Base-by-base conservation (phyloP, 2,888 invertebrate genomes). In the Dolomedes plantarius region DNA sequence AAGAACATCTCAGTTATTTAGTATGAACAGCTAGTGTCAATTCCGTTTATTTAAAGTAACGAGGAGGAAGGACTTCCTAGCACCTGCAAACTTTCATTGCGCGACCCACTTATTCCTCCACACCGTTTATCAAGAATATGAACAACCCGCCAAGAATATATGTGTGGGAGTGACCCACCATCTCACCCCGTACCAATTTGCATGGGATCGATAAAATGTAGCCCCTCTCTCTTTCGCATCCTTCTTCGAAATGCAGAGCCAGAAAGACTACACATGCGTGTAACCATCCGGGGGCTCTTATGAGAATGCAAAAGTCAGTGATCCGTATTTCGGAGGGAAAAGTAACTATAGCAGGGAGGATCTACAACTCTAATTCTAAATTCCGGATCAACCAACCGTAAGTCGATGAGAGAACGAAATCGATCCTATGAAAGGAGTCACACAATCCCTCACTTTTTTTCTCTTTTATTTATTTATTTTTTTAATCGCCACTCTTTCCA, bases 201-300 rank as follows among this genome's bases (percentile, higher is more conserved):
- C 46, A 46, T 46, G 2, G 46, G 46, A 46, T 46, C 46, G 46
- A 46, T 46, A 46, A 46, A 46, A 46, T 46, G 46, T 46, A 46
- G 16, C 46, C 46, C n/a, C n/a, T 46, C n/a, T n/a, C n/a, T n/a
- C n/a, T n/a, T n/a, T n/a, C n/a, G n/a, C n/a, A n/a, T n/a, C n/a
- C 46, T 46, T 46, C 16, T 11, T 46, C 46, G n/a, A 46, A 46
- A 46, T 46, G n/a, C 46, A 46, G 46, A n/a, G n/a, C 46, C 2
- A 46, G n/a, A 46, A 46, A n/a, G 46, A 46, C 9, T 23, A 56
- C 56, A 56, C 56, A 56, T 56, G 56, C 56, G 56, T 23, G 16
- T 56, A 56, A 23, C 19, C 19, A 56, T 56, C 23, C n/a, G n/a
- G 13, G 56, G 23, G 56, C 23, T 23, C 56, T 56, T 56, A 2